Conservation (phyloP, 2,113 vertebrate species). For the Siphamia tubifer region DNA sequence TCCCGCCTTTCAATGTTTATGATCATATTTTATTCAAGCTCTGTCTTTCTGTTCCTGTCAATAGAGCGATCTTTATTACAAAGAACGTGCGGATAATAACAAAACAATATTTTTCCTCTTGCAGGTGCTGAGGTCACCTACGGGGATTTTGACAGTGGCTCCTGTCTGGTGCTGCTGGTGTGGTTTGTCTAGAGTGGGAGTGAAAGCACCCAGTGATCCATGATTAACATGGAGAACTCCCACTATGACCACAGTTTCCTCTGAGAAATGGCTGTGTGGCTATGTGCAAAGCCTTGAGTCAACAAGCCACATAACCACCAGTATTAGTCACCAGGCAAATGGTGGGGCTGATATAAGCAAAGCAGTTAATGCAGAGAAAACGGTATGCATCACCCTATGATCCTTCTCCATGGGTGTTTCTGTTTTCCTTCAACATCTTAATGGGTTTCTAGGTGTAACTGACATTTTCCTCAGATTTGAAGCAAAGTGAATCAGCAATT, state of each 20-base stretch:
- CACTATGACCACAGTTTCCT: constrained; percentile 76
- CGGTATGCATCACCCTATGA: constrained; percentile 2
- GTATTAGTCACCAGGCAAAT: constrained; percentile 69
- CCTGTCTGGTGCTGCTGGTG: constrained; percentile 42
- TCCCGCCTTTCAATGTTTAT: constrained; percentile 6
- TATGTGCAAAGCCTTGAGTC: constrained; percentile 69
- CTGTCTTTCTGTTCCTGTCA: neutral
- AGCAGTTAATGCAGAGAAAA: constrained; percentile 35
- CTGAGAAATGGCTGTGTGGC: constrained; percentile 69
- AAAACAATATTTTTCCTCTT: constrained; percentile 27
- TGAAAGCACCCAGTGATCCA: constrained; percentile 70
- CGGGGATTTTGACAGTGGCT: constrained; percentile 52
- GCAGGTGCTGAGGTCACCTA: constrained; percentile 63
- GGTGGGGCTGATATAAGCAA: constrained; percentile 19
- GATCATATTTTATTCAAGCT: constrained; percentile 22
- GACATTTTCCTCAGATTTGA: constrained; percentile 12
- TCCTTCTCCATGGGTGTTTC: constrained; percentile 33
- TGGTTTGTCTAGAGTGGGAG: constrained; percentile 66
- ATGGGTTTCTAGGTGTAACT: constrained; percentile 31
- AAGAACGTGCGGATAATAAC: constrained; percentile 9
- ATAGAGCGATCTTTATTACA: constrained; percentile 2
- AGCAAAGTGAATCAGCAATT: neutral
- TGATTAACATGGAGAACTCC: constrained; percentile 75
- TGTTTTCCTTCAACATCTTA: constrained; percentile 28
- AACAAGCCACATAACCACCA: constrained; percentile 66